Evolutionary conservation across 2,113 vertebrate species (phyloP), one percentile per base, ranked within the genome.

Genomic region (Coregonus clupeaformis): DNA sequence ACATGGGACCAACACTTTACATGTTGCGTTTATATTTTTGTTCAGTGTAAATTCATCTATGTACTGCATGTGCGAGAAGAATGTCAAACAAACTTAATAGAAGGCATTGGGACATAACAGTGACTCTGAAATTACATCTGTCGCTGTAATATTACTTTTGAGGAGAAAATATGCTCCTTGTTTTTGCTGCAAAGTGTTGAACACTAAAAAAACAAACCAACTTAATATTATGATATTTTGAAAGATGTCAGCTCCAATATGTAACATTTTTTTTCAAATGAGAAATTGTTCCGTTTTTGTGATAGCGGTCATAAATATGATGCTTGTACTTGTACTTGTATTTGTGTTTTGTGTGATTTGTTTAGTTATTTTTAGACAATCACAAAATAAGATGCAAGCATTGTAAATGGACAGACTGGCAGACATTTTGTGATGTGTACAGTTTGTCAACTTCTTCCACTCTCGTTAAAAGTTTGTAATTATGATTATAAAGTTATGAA

Each of bases 201-300:
- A 94, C 93, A 94, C 93, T 94, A 94, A 94, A 93, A 93, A 94
- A 93, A 92, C 91, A 93, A 92, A 91, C 86, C 91, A 92, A 93
- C 91, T 87, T 91, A 87, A 92, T 92, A 87, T 93, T 92, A 87
- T 82, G 77, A 91, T 93, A 93, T 93, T 93, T 92, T 91, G 67
- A 90, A 88, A 47, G 76, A 75, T 74, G 88, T 88, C 89, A 76
- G 88, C 87, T 81, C 83, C 78, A 83, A 83, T 89, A 81, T 76
- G 74, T 79, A 78, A 42, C 88, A 79, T 80, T 83, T 77, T 81
- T 78, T 85, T 91, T 90, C 72, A 82, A 88, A 90, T 89, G 87
- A 89, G 88, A 90, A 88, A 89, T 80, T 84, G 86, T 90, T 92
- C 78, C 25, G 78, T 89, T 92, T 83, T 92, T 91, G 90, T 94